These are phyloP conservation scores for Recurvirostra avosetta DNA, from an alignment of 2,113 vertebrate genomes.

Conservation along the genomic window DNA sequence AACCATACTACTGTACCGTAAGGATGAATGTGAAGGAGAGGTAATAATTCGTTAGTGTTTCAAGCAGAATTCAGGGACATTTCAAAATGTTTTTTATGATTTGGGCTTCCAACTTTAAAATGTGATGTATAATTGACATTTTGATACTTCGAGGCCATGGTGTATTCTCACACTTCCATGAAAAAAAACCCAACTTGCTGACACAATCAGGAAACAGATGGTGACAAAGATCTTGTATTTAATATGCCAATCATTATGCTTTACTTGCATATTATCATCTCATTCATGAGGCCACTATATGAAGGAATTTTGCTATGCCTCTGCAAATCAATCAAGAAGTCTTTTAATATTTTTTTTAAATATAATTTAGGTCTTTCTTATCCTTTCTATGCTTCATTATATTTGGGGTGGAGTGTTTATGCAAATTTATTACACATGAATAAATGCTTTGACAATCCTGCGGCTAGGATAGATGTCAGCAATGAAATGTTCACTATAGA, in stretches of 20 bases:
- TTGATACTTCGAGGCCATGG: conserved; percentile 82
- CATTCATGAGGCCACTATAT: conserved; percentile 79
- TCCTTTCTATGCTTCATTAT: conserved; percentile 55
- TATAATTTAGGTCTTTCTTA: conserved; percentile 65
- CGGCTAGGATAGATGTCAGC: conserved; percentile 44
- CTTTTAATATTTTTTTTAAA: conserved; percentile 44
- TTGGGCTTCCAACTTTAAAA: conserved; percentile 80
- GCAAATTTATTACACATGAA: conserved; percentile 40
- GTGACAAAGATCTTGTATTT: conserved; percentile 83
- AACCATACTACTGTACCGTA: neutral
- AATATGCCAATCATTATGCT: conserved; percentile 82
- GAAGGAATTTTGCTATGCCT: conserved; percentile 76
- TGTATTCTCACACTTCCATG: conserved; percentile 81
- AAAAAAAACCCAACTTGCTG: conserved; percentile 78
- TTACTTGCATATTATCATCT: conserved; percentile 79
- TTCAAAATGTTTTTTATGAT: conserved; percentile 76
- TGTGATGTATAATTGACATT: conserved; percentile 85
- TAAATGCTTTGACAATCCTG: conserved; percentile 47
- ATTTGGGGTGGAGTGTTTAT: conserved; percentile 43
- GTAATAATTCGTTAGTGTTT: conserved; percentile 67
- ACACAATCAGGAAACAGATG: conserved; percentile 86
- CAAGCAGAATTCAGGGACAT: conserved; percentile 71
- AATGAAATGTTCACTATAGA: conserved; percentile 40
- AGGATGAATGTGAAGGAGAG: conserved; percentile 52
- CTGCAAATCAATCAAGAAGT: conserved; percentile 66